Evolutionary conservation across 2,797 vertebrate species (phyloP).

Genomic region (Denticeps clupeoides): DNA sequence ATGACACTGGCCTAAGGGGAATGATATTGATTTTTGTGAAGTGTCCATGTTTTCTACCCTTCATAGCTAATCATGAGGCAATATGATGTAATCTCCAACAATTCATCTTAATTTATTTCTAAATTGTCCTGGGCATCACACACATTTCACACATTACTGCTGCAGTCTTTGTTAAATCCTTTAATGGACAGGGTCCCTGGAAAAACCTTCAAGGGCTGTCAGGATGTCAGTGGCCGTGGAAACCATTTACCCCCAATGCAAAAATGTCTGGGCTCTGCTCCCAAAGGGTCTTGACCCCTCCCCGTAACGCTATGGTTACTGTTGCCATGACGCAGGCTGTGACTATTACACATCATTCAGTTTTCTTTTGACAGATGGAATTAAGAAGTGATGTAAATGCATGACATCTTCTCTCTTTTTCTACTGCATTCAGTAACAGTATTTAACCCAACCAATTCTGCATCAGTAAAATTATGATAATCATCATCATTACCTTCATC

Average conservation of each 20-base stretch:
- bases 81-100: too few relatives aligned
- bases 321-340: conserved; percentile 17
- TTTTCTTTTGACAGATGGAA: background rate
- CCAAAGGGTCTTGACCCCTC: background rate
- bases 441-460: background rate
- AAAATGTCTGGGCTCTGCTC: conserved; percentile 4
- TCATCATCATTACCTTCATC: too few relatives aligned
- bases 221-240: conserved; percentile 7
- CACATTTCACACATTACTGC: too few relatives aligned
- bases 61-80: too few relatives aligned
- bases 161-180: too few relatives aligned
- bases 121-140: too few relatives aligned
- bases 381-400: background rate
- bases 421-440: background rate
- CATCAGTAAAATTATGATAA: too few relatives aligned
- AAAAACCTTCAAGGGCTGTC: background rate
- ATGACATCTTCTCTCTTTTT: background rate
- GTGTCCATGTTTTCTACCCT: too few relatives aligned
- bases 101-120: too few relatives aligned
- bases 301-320: conserved; percentile 7
- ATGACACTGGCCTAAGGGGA: too few relatives aligned
- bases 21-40: too few relatives aligned
- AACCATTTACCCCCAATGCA: conserved; percentile 1
- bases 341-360: conserved; percentile 9
- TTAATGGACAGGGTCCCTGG: background rate